Evolutionary conservation across 1,140 invertebrate species (phyloP), one percentile per base, ranked within the genome.

Genomic region (Papilio aristodemus): DNA sequence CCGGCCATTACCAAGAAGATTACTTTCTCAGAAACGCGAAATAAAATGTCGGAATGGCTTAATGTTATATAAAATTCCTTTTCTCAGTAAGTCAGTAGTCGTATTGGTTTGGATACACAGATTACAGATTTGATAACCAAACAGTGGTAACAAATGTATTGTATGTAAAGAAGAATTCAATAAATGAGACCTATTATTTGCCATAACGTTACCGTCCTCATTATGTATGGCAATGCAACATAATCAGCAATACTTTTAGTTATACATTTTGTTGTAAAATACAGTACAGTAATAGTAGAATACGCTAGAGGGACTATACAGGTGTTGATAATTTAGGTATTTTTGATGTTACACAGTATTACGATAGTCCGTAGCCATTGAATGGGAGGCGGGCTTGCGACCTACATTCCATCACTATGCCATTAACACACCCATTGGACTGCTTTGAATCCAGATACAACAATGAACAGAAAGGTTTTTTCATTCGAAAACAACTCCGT

Each of bases 341-440:
- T 54, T 46, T 54, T 64, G 13, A 64, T 39, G 11, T 64, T 43
- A 22, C 38, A 43, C 14, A n/a, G 13, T 17, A 64, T 25, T 64
- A 41, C 39, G 62, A 64, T 27, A 54, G 46, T 10, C 22, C 19
- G 22, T 64, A 43, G 37, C 62, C 7, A 22, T 64, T 64, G 38
- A 64, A 43, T 43, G 17, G 62, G 38, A 64, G 62, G 62, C 62
- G 62, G 62, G 62, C 62, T 64, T 25, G 22, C 43, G 62, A 64
- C 62, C 62, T 25, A 64, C 39, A 64, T 64, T 64, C 62, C 62
- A 62, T 54, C 59, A 43, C 62, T 41, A 43, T 64, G 39, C 60
- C 62, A 64, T 64, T 64, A 64, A 43, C 38, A 39, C 62, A 64
- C 62, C 62, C 62, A 64, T 64, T 64, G 62, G 62, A 64, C 62